Evolutionary conservation across 2,797 vertebrate species (phyloP), one percentile per base, ranked within the genome.

Genomic region (Monodelphis domestica): DNA sequence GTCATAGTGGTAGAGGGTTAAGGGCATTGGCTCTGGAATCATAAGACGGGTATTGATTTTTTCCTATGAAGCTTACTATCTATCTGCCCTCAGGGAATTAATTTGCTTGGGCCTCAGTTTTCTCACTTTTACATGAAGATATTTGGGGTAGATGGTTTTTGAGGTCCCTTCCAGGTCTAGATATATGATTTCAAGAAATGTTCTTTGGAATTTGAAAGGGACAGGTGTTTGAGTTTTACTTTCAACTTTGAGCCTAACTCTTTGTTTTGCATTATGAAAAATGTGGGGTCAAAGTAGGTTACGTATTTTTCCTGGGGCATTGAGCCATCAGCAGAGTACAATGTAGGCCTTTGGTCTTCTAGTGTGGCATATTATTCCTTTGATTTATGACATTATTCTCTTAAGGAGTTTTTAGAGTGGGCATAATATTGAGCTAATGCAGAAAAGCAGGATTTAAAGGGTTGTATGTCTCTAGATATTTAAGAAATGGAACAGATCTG

Each of bases 401-500:
- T 53, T 70, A 28, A 30, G 7, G 21, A 54, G 38, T 26, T 26
- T 50, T 1, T 33, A 54, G 88, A 90, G n/a, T 4, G 9, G 28
- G 52, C 30, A 56, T 12, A 53, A 51, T 53, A 51, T n/a, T 52
- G 4, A 93, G 38, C 3, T 21, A 55, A 53, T 88, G 87, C 28
- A 88, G 87, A 52, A 88, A 87, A 56, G 21, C 33, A 38, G 52
- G 33, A 88, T 84, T 84, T 84, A 84, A 84, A 84, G 70, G 70
- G 53, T 9, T 89, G 94, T 26, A 54, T 0, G 12, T 53, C 12
- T 95, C 59, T 38, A 93, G 63, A 4, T 12, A 33, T 38, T 70
- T 89, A 87, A 30, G 6, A 94, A 91, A 95, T 6, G 0, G 7
- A 95, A 93, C 89, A 63, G 5, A 45, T 54, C 57, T 53, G 70